These are phyloP conservation scores for Rhinogobius similis DNA, from an alignment of 2,113 vertebrate genomes.

Conservation along the genomic window DNA sequence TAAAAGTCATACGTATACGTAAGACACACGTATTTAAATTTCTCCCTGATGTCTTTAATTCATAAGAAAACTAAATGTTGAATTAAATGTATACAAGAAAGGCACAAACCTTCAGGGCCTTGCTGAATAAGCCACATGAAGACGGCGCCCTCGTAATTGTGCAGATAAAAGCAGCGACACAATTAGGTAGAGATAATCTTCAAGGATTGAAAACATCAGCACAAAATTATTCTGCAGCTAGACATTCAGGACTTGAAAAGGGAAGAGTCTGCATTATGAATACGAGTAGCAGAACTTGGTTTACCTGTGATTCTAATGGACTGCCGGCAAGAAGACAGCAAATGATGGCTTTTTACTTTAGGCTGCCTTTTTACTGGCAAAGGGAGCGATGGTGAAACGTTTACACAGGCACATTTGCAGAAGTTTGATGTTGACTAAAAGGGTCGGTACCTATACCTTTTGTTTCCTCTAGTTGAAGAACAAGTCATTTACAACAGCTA, in stretches of 20 bases:
- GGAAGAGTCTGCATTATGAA: neutral
- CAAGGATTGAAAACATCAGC: constrained; percentile 1
- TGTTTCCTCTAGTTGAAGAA: neutral
- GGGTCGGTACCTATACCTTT: neutral
- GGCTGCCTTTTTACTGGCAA: neutral
- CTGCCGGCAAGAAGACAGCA: neutral
- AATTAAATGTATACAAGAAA: neutral
- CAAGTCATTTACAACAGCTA: neutral
- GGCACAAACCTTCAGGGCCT: neutral
- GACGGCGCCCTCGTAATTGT: neutral
- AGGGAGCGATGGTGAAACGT: neutral
- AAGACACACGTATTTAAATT: too few species aligned
- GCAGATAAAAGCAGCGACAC: neutral
- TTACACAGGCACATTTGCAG: too few species aligned
- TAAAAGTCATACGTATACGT: neutral
- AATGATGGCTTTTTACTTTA: neutral
- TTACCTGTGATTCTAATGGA: neutral
- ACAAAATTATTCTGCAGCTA: neutral
- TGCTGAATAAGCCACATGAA: neutral
- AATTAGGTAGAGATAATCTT: neutral
- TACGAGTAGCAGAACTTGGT: neutral
- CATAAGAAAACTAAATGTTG: neutral
- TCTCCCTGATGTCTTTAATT: neutral
- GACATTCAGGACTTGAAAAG: neutral
- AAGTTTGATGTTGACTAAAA: neutral